Conservation (phyloP, 2,113 vertebrate genomes). For the Arothron firmamentum region DNA sequence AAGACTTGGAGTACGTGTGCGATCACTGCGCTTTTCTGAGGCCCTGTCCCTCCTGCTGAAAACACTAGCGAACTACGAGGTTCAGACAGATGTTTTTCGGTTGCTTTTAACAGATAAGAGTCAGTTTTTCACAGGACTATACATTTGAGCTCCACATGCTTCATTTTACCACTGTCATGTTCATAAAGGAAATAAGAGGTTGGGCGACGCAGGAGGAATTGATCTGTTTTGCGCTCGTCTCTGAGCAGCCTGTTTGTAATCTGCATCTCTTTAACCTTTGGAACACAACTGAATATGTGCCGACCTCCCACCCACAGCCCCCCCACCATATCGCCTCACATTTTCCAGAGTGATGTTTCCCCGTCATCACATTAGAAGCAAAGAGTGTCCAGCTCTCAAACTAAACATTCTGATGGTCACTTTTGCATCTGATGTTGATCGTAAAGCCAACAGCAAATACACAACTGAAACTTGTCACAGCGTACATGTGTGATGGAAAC, state of each 20-base stretch:
- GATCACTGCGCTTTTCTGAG: constrained; percentile 36
- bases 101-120: too few species aligned
- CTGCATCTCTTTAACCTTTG: constrained; percentile 37
- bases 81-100: not conserved
- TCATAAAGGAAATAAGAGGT: not conserved
- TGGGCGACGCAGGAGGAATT: not conserved
- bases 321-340: constrained; percentile 11
- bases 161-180: not conserved
- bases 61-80: constrained; percentile 28
- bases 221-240: constrained; percentile 16
- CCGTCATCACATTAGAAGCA: too few species aligned
- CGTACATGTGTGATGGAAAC: not conserved
- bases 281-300: constrained; percentile 47
- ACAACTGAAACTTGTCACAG: too few species aligned
- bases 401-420: too few species aligned
- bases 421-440: too few species aligned
- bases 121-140: not conserved
- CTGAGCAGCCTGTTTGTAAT: constrained; percentile 25
- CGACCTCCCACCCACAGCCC: constrained; percentile 3
- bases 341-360: constrained; percentile 28
- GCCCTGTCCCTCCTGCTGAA: constrained; percentile 32
- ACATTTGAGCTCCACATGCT: not conserved
- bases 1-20: constrained; percentile 38
- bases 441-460: too few species aligned
- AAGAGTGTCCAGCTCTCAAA: too few species aligned